Conservation (phyloP, 1,140 invertebrate genomes). For the Sycobia sp. region DNA sequence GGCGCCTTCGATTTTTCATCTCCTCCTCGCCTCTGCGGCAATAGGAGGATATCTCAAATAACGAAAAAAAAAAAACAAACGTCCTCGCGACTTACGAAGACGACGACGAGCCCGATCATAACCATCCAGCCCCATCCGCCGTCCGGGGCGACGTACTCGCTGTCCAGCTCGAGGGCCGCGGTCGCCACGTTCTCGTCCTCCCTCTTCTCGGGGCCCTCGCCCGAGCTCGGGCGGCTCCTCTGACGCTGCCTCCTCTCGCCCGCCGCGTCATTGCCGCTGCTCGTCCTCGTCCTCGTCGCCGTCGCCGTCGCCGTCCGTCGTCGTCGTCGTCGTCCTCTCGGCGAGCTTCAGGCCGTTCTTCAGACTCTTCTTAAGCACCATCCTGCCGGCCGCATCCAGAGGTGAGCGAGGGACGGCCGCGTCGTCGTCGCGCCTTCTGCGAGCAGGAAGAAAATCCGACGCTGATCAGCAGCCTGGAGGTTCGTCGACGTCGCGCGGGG, state of each 20-base stretch:
- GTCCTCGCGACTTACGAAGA: conserved; percentile 46
- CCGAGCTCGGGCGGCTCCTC: background rate
- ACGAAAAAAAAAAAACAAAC: too few relatives aligned
- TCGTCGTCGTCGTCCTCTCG: background rate
- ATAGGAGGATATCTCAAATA: too few relatives aligned
- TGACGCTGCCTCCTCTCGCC: background rate
- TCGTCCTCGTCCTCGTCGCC: background rate
- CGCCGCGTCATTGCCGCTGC: background rate
- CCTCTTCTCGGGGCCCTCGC: background rate
- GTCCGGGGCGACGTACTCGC: conserved; percentile 60
- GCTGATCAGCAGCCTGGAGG: too few relatives aligned
- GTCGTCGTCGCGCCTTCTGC: background rate
- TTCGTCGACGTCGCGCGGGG: too few relatives aligned
- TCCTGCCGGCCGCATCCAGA: conserved; percentile 16
- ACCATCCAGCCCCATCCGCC: conserved; percentile 68
- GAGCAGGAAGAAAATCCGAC: too few relatives aligned
- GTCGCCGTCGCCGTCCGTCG: background rate
- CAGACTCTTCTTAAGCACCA: conserved; percentile 32
- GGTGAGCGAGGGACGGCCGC: background rate
- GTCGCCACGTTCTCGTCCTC: conserved; percentile 35
- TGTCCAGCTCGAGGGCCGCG: conserved; percentile 18
- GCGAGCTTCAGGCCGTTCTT: conserved; percentile 25
- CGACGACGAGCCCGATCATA: conserved; percentile 59
- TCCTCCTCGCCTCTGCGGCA: too few relatives aligned
- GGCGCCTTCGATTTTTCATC: too few relatives aligned